Evolutionary conservation across 2,113 vertebrate genomes (phyloP).

Genomic region (Caracal caracal): DNA sequence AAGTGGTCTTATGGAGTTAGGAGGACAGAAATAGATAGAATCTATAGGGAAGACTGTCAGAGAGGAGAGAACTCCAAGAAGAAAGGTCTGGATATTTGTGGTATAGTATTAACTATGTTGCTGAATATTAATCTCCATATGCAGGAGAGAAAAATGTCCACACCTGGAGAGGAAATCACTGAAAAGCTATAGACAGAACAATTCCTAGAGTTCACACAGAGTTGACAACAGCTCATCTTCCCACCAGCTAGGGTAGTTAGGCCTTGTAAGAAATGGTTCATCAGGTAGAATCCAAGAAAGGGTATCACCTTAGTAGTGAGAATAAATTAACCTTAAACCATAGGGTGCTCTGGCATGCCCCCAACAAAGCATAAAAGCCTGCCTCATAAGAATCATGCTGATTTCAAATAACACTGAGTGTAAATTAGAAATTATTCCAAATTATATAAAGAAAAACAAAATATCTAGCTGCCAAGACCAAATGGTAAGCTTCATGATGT

Average conservation of each 20-base stretch:
- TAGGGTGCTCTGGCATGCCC: background rate
- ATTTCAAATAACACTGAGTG: background rate
- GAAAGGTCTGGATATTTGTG: background rate
- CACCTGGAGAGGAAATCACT: background rate
- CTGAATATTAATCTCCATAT: background rate
- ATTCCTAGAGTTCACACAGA: background rate
- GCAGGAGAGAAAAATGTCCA: background rate
- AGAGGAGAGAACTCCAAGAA: background rate
- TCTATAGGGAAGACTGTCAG: background rate
- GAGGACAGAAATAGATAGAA: background rate
- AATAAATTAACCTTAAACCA: background rate
- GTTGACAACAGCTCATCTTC: background rate
- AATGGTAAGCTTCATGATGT: background rate
- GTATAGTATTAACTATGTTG: background rate
- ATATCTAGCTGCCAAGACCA: background rate
- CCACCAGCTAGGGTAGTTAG: background rate
- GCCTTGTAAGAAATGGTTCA: background rate
- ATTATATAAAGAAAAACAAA: background rate
- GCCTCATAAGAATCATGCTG: background rate
- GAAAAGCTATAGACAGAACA: background rate
- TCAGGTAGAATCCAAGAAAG: background rate
- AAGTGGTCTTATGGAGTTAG: background rate
- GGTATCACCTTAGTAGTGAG: background rate
- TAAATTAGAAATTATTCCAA: background rate
- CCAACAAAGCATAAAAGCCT: background rate